Conservation (phyloP, 2,797 vertebrate genomes). For the Chrysocyon brachyurus region DNA sequence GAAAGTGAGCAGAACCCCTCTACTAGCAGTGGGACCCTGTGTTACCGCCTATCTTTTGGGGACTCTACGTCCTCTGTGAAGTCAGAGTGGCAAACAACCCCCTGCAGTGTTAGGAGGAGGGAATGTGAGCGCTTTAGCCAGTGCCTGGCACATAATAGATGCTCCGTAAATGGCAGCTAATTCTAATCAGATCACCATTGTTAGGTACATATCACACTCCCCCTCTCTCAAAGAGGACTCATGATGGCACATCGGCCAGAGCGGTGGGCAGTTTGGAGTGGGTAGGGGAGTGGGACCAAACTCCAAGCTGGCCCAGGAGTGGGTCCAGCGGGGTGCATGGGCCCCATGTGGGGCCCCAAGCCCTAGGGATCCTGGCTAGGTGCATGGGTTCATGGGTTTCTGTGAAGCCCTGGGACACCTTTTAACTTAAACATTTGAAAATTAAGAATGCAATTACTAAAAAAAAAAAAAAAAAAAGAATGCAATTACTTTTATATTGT, state of each 20-base stretch:
- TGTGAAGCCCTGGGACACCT: neutral
- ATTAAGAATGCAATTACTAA: neutral
- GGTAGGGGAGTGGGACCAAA: too few species aligned
- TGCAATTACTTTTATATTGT: neutral
- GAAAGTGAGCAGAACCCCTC: neutral
- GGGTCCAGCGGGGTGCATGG: too few species aligned
- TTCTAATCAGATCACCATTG: neutral
- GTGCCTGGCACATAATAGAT: neutral
- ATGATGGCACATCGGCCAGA: neutral
- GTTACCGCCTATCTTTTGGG: neutral
- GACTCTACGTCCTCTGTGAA: neutral
- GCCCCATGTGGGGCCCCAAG: rapidly evolving
- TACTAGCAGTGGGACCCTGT: neutral
- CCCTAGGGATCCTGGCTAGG: neutral
- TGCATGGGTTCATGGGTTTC: rapidly evolving
- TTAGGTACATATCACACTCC: neutral
- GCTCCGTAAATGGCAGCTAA: neutral
- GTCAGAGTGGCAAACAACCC: neutral
- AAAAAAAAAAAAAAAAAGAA: too few species aligned
- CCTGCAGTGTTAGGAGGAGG: neutral
- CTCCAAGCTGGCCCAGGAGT: neutral
- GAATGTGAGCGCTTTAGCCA: too few species aligned
- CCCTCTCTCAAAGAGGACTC: neutral
- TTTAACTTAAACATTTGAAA: neutral
- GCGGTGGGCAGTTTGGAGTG: neutral